These are phyloP conservation scores for Paralvinella palmiformis DNA, from an alignment of 1,140 invertebrate genomes.

Conservation along the genomic window DNA sequence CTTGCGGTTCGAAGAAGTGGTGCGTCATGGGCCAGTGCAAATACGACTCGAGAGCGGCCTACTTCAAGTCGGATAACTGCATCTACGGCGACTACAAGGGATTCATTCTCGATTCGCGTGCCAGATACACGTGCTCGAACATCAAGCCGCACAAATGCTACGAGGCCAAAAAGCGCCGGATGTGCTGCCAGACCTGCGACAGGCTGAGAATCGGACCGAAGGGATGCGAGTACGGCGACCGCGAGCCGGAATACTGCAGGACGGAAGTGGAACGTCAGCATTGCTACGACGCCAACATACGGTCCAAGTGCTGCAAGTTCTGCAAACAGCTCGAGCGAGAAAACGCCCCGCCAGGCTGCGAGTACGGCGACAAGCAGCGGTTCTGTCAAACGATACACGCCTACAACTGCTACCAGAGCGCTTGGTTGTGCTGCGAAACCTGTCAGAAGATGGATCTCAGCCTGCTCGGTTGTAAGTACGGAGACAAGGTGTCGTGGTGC, in stretches of 20 bases:
- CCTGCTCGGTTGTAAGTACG: neutral
- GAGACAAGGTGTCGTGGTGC: conserved; percentile 4
- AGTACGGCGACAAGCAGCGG: neutral
- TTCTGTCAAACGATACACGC: no score
- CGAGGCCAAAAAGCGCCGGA: neutral
- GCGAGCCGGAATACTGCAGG: neutral
- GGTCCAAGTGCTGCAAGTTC: neutral
- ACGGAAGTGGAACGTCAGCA: no score
- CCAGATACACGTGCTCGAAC: no score
- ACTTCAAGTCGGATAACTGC: neutral
- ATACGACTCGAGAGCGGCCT: neutral
- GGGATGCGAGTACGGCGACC: conserved; percentile 10
- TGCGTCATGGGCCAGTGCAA: conserved; percentile 1
- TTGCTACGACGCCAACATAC: neutral
- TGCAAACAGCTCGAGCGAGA: no score
- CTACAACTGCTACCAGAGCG: no score
- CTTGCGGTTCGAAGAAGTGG: conserved; percentile 16
- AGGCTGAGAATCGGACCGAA: neutral
- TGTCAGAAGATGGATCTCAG: neutral
- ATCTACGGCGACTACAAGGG: conserved; percentile 6
- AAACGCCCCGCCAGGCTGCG: neutral
- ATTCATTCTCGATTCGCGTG: neutral
- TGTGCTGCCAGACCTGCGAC: conserved; percentile 9
- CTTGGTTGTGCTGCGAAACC: no score
- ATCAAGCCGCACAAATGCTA: conserved; percentile 1